A percentile compares a stretch with the other conserved stretches of the same genome.
Evolutionary conservation across 2,888 invertebrate species (phyloP).

Genomic region (Hypercompe scribonia): DNA sequence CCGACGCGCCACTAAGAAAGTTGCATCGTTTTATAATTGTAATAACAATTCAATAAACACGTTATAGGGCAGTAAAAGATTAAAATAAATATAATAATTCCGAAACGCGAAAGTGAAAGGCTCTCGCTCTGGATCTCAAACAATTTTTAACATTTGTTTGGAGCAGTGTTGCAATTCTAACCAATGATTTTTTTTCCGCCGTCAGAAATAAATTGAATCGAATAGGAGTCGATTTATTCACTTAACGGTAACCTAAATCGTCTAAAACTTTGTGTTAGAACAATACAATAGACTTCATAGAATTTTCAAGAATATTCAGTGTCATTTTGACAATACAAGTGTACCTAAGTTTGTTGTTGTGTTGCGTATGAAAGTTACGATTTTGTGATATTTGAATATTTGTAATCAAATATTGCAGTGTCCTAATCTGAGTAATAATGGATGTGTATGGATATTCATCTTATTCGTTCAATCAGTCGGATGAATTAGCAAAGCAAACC

Average conservation of each 20-base stretch:
- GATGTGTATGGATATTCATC: slow-evolving; percentile 75
- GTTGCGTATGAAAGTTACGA: slow-evolving; percentile 19
- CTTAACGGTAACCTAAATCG: background rate
- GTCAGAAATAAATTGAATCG: background rate
- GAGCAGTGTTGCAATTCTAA: slow-evolving; percentile 21
- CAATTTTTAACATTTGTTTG: slow-evolving; percentile 40
- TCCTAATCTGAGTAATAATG: slow-evolving; percentile 57
- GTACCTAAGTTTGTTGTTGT: slow-evolving; percentile 41
- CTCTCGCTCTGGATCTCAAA: slow-evolving; percentile 26
- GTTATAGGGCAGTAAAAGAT: slow-evolving; percentile 14
- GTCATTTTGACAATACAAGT: slow-evolving; percentile 13
- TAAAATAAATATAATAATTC: slow-evolving; percentile 26
- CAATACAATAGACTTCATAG: slow-evolving; percentile 7
- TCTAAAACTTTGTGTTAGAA: background rate
- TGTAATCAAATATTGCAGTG: slow-evolving; percentile 17
- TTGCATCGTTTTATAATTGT: slow-evolving; percentile 26
- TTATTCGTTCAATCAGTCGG: slow-evolving; percentile 73
- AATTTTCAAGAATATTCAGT: slow-evolving; percentile 48
- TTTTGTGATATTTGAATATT: slow-evolving; percentile 22
- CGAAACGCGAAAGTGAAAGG: slow-evolving; percentile 52
- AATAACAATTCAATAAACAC: slow-evolving; percentile 14
- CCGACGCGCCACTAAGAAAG: slow-evolving; percentile 22
- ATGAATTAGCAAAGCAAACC: slow-evolving; percentile 77
- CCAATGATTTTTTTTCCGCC: background rate
- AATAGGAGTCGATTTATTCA: background rate